Percentiles rank a stretch among this genome's conserved stretches.
Conservation (phyloP, 2,797 vertebrate genomes). For the Falco biarmicus region DNA sequence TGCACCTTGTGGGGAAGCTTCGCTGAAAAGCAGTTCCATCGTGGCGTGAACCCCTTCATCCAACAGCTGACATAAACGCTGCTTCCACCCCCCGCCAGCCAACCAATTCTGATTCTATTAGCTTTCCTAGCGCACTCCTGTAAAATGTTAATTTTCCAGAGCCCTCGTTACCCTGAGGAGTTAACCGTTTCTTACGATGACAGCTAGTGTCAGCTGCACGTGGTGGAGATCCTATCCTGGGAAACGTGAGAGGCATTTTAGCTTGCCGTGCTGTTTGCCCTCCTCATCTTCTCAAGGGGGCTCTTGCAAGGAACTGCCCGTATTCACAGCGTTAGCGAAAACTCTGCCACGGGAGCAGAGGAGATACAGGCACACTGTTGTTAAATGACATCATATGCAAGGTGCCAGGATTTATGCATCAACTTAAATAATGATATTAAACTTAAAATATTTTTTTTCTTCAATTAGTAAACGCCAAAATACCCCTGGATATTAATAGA, state of each 20-base stretch:
- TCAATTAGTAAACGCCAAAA: neutral
- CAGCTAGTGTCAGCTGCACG: conserved; percentile 63
- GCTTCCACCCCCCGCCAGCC: neutral
- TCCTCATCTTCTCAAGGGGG: conserved; percentile 10
- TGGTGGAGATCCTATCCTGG: conserved; percentile 48
- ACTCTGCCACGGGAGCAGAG: neutral
- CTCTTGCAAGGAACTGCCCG: neutral
- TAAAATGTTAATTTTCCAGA: conserved; percentile 42
- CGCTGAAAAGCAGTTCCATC: neutral
- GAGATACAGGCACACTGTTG: neutral
- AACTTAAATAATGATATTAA: neutral
- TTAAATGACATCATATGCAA: neutral
- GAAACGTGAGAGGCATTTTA: conserved; percentile 66
- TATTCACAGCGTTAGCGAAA: conserved; percentile 1
- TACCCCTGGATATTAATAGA: neutral
- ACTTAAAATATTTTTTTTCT: neutral
- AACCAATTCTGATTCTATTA: neutral
- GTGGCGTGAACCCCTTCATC: neutral
- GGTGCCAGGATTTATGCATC: neutral
- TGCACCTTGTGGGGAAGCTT: neutral
- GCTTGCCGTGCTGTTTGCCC: neutral
- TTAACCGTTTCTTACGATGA: conserved; percentile 59
- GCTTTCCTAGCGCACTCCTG: neutral
- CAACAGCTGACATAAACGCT: neutral
- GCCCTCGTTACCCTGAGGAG: neutral